Evolutionary conservation across 2,113 vertebrate genomes (phyloP).

Genomic region (Canis aureus): DNA sequence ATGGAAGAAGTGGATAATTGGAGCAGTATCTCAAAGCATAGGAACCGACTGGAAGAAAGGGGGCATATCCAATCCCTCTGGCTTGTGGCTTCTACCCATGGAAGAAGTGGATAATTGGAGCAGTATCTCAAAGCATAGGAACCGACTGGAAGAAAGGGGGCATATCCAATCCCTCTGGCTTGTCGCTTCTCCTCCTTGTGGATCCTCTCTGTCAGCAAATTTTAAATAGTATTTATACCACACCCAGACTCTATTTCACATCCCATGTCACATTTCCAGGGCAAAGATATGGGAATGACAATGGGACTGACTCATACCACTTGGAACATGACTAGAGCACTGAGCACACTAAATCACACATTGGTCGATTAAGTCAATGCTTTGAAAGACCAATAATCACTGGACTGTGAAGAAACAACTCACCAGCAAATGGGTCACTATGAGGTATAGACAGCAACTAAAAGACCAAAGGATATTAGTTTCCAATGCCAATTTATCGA

Average conservation of each 20-base stretch:
- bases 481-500: neutral
- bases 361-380: neutral
- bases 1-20: neutral
- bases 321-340: neutral
- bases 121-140: neutral
- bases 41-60: neutral
- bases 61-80: neutral
- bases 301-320: neutral
- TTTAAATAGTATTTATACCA: neutral
- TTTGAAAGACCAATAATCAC: slow-evolving; percentile 4
- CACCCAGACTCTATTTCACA: neutral
- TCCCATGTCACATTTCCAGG: neutral
- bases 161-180: neutral
- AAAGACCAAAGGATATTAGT: slow-evolving; percentile 16
- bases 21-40: neutral
- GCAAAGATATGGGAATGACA: neutral
- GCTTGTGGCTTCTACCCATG: neutral
- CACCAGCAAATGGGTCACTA: neutral
- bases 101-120: neutral
- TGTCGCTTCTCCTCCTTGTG: neutral
- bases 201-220: neutral
- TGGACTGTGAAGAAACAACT: neutral
- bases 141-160: neutral
- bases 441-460: neutral
- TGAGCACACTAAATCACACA: neutral